Conservation (phyloP, 2,888 invertebrate genomes). For the Gymnocheta viridis region DNA sequence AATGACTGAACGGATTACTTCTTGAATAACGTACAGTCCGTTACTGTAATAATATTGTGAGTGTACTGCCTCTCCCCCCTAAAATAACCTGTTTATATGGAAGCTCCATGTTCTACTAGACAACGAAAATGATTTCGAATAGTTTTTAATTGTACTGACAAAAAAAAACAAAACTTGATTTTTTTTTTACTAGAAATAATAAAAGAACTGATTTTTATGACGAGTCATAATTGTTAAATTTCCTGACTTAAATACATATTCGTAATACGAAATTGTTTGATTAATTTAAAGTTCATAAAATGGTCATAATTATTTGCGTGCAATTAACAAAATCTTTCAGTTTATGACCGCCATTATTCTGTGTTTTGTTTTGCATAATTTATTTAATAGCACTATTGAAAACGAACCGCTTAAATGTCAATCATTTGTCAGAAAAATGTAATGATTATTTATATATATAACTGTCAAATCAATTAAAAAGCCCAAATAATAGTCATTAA, state of each 20-base stretch:
- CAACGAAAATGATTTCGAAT: too few species aligned
- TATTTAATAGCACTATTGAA: neutral
- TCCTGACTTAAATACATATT: neutral
- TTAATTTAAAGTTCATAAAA: neutral
- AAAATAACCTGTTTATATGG: too few species aligned
- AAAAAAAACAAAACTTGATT: too few species aligned
- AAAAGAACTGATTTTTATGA: too few species aligned
- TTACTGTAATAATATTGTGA: too few species aligned
- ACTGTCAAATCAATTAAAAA: conserved; percentile 62
- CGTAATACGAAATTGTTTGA: neutral
- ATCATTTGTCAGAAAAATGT: conserved; percentile 63
- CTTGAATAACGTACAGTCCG: too few species aligned
- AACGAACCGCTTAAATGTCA: conserved; percentile 39
- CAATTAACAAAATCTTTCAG: neutral
- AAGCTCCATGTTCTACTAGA: too few species aligned
- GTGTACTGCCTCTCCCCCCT: too few species aligned
- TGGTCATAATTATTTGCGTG: neutral
- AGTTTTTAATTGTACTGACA: too few species aligned
- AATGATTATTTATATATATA: conserved; percentile 53
- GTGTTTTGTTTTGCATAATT: conserved; percentile 1
- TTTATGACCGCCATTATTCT: conserved; percentile 42
- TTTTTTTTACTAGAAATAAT: too few species aligned
- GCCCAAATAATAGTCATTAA: conserved; percentile 60
- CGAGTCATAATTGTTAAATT: too few species aligned
- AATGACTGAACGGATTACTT: too few species aligned